Evolutionary conservation across 2,113 vertebrate genomes (phyloP).

Genomic region (Sterrhoptilus dennistouni): DNA sequence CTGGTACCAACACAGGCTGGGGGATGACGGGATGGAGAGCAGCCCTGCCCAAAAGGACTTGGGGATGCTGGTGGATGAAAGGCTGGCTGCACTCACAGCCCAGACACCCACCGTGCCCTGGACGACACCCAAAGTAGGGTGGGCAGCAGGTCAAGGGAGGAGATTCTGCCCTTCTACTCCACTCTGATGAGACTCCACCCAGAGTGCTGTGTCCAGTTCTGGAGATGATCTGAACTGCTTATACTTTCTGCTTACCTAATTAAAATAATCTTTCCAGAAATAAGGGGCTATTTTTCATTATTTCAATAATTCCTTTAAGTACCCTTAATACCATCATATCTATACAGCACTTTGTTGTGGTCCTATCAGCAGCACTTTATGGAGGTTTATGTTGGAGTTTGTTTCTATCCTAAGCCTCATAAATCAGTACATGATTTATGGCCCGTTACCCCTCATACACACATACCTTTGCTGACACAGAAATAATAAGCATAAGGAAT

Average conservation of each 20-base stretch:
- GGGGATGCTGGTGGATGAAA: background rate
- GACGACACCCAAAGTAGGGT: background rate
- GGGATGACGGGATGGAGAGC: rapidly evolving
- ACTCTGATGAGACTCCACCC: background rate
- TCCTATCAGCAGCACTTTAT: background rate
- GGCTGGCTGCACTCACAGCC: background rate
- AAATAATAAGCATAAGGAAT: background rate
- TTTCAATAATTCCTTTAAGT: background rate
- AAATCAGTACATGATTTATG: background rate
- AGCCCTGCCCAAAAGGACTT: background rate
- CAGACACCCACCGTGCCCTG: background rate
- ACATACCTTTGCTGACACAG: background rate
- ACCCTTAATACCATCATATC: background rate
- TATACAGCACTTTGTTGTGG: background rate
- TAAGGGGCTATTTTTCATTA: background rate
- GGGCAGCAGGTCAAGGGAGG: background rate
- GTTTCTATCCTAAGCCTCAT: background rate
- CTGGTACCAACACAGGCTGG: background rate
- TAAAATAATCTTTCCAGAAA: background rate
- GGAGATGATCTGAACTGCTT: background rate
- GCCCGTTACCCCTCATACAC: background rate
- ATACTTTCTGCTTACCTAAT: background rate
- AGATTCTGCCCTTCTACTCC: background rate
- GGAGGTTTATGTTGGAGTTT: background rate
- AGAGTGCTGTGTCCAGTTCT: background rate